Evolutionary conservation across 2,888 invertebrate species (phyloP).

Genomic region (Apodemia duryi): DNA sequence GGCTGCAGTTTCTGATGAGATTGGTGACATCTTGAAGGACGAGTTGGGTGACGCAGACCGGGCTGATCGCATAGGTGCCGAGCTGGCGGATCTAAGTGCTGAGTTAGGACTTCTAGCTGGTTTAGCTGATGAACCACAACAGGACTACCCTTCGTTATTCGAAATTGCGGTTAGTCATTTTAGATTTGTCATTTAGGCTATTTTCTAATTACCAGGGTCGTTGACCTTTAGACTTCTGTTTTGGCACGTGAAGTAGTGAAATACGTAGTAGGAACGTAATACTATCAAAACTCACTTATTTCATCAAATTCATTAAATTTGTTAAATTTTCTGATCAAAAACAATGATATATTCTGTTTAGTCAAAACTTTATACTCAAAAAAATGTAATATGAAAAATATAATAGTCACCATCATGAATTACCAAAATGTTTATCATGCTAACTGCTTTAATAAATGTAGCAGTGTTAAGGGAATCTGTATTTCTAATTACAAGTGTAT

Average conservation of each 20-base stretch:
- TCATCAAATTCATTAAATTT: not conserved
- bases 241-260: slow-evolving; percentile 23
- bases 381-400: not conserved
- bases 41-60: slow-evolving; percentile 65
- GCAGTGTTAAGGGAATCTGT: not conserved
- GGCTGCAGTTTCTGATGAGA: slow-evolving; percentile 69
- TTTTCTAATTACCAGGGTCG: slow-evolving; percentile 24
- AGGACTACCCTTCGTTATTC: slow-evolving; percentile 65
- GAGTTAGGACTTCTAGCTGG: slow-evolving; percentile 68
- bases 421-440: not conserved
- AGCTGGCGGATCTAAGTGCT: slow-evolving; percentile 65
- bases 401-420: not conserved
- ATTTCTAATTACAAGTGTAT: not conserved
- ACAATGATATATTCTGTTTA: not conserved
- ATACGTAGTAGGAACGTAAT: not conserved
- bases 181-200: slow-evolving; percentile 17
- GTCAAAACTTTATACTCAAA: not conserved
- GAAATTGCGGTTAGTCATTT: slow-evolving; percentile 64
- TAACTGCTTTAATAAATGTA: not conserved
- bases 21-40: slow-evolving; percentile 70
- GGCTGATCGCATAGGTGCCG: slow-evolving; percentile 65
- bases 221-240: slow-evolving; percentile 30
- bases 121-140: slow-evolving; percentile 59
- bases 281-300: not conserved
- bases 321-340: not conserved